Percentiles rank a stretch among this genome's conserved stretches.
phyloP scores from a whole-genome alignment of 2,797 vertebrate species.

The Zenarchopterus dispar region DNA sequence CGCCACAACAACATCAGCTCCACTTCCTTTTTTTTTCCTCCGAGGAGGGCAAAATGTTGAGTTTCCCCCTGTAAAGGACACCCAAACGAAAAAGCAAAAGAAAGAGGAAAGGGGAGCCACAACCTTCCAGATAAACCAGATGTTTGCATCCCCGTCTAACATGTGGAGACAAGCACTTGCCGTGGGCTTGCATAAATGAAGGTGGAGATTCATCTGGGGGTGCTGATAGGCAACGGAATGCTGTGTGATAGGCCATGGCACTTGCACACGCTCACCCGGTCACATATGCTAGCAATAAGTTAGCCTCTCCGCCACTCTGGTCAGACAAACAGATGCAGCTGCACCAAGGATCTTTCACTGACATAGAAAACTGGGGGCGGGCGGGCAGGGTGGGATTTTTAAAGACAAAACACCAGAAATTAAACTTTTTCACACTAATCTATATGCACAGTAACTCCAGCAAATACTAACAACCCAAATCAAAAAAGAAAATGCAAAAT shows the following conservation, averaged over 20 bases:
- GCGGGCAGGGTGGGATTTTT: too few relatives aligned
- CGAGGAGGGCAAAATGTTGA: slow-evolving; percentile 25
- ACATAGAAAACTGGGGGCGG: slow-evolving; percentile 19
- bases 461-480: background rate
- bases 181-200: slow-evolving; percentile 81
- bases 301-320: slow-evolving; percentile 54
- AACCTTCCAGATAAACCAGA: slow-evolving; percentile 67
- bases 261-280: slow-evolving; percentile 67
- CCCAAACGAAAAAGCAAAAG: slow-evolving; percentile 28
- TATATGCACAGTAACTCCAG: slow-evolving; percentile 1
- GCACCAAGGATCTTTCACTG: slow-evolving; percentile 19
- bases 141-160: slow-evolving; percentile 61
- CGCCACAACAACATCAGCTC: slow-evolving; percentile 59
- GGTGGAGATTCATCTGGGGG: slow-evolving; percentile 60
- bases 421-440: background rate
- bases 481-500: too few relatives aligned
- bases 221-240: slow-evolving; percentile 55
- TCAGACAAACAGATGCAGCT: slow-evolving; percentile 55
- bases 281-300: slow-evolving; percentile 81
- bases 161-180: slow-evolving; percentile 56
- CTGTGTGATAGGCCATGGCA: slow-evolving; percentile 57
- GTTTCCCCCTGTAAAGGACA: slow-evolving; percentile 25
- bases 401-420: slow-evolving; percentile 5
- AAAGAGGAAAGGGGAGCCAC: slow-evolving; percentile 33
- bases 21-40: slow-evolving; percentile 41